These are phyloP conservation scores for Melospiza melodia DNA, from an alignment of 2,113 vertebrate genomes.

Conservation along the genomic window DNA sequence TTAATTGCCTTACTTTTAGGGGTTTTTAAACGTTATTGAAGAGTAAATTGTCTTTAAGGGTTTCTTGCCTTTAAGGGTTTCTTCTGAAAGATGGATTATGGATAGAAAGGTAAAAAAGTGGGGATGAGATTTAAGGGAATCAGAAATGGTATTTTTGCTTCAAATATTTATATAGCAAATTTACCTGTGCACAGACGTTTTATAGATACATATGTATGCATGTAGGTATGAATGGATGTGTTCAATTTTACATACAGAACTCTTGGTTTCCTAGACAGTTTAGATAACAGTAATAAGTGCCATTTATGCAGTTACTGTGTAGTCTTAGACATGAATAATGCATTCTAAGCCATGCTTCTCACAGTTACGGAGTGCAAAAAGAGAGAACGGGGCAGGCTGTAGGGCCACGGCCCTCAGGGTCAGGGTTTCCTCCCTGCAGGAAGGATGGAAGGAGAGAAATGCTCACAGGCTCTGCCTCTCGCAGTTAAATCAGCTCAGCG, in stretches of 20 bases:
- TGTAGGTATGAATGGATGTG: background rate
- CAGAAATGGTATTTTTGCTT: background rate
- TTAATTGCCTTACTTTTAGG: background rate
- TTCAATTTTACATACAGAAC: background rate
- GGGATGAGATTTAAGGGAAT: background rate
- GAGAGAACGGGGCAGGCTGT: background rate
- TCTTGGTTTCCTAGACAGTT: background rate
- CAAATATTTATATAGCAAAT: fast-evolving
- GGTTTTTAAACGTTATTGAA: background rate
- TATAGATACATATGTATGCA: background rate
- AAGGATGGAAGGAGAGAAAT: background rate
- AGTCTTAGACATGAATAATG: background rate
- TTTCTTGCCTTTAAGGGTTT: background rate
- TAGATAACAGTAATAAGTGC: background rate
- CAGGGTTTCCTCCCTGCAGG: background rate
- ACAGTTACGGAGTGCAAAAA: too few relatives aligned
- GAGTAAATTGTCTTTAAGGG: background rate
- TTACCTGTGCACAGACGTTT: background rate
- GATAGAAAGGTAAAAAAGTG: background rate
- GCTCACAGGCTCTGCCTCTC: background rate
- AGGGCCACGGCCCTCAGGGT: background rate
- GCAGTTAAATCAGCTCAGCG: background rate
- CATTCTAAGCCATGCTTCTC: background rate
- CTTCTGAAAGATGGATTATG: background rate
- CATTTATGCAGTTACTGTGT: background rate